A percentile compares a stretch with the other conserved stretches of the same genome.
Evolutionary conservation across 2,113 vertebrate genomes (phyloP).

Genomic region (Rhea americana): DNA sequence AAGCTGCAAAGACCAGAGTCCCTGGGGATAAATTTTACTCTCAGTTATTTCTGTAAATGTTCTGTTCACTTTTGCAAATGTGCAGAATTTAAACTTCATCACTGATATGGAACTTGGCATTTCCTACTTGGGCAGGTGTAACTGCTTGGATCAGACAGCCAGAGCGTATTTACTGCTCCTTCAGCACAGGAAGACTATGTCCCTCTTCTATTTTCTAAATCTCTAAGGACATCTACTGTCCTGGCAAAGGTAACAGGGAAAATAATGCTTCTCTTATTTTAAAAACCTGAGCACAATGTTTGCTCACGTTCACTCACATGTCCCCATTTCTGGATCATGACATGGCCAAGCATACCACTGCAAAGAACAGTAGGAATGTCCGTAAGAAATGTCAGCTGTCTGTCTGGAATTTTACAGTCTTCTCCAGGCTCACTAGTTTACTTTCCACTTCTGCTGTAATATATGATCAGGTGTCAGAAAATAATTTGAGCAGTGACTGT

Average conservation of each 20-base stretch:
- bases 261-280: neutral
- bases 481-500: neutral
- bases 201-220: neutral
- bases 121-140: constrained; percentile 13
- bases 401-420: neutral
- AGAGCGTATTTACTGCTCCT: neutral
- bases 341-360: neutral
- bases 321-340: neutral
- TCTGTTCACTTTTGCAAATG: neutral
- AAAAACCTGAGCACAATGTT: neutral
- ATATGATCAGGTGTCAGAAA: neutral
- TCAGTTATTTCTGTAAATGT: constrained; percentile 19
- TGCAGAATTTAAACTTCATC: neutral
- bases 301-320: neutral
- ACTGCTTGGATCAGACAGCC: neutral
- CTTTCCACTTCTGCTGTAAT: neutral
- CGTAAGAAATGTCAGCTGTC: neutral
- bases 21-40: neutral
- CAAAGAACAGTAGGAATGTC: neutral
- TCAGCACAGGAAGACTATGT: neutral
- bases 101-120: constrained; percentile 1
- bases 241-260: neutral
- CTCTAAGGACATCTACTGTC: neutral
- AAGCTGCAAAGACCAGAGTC: neutral
- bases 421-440: neutral